Percentiles rank a stretch among this genome's conserved stretches.
Evolutionary conservation across 1,140 invertebrate species (phyloP).

Genomic region (Lycorma delicatula): DNA sequence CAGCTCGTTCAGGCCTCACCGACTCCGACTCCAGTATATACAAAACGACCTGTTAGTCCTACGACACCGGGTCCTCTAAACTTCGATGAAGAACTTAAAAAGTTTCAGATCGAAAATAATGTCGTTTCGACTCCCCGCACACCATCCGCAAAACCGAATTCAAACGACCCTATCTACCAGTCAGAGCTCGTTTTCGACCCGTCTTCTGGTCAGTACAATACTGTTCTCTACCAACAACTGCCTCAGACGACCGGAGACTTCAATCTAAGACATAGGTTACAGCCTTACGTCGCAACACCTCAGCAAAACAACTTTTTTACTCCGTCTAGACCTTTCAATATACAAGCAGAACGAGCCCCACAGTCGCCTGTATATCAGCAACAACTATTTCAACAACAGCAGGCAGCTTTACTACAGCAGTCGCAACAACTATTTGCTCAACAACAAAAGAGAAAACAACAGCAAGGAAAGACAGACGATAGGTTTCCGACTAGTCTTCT

Average conservation of each 20-base stretch:
- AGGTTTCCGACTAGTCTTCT: slow-evolving; percentile 19
- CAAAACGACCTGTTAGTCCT: slow-evolving; percentile 35
- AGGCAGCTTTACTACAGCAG: slow-evolving; percentile 55
- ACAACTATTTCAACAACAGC: slow-evolving; percentile 60
- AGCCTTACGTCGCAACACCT: slow-evolving; percentile 51
- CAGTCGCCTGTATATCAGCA: slow-evolving; percentile 41
- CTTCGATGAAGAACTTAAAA: slow-evolving; percentile 64
- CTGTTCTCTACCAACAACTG: slow-evolving; percentile 63
- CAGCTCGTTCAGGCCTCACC: slow-evolving; percentile 44
- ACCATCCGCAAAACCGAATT: slow-evolving; percentile 29
- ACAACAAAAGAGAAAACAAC: slow-evolving; percentile 45
- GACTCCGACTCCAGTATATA: slow-evolving; percentile 19
- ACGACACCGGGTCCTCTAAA: slow-evolving; percentile 42
- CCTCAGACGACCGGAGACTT: slow-evolving; percentile 62
- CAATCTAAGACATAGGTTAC: slow-evolving; percentile 59
- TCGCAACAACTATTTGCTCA: slow-evolving; percentile 64
- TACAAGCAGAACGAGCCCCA: slow-evolving; percentile 18
- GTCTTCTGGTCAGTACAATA: slow-evolving; percentile 67
- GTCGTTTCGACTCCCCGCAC: slow-evolving; percentile 36
- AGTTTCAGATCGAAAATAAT: slow-evolving; percentile 66
- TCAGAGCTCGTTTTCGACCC: slow-evolving; percentile 70
- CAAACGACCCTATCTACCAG: slow-evolving; percentile 50
- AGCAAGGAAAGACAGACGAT: slow-evolving; percentile 12
- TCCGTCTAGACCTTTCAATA: slow-evolving; percentile 28
- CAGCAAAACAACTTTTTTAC: slow-evolving; percentile 21